Conservation (phyloP, 2,797 vertebrate species). For the Aeoliscus strigatus region DNA sequence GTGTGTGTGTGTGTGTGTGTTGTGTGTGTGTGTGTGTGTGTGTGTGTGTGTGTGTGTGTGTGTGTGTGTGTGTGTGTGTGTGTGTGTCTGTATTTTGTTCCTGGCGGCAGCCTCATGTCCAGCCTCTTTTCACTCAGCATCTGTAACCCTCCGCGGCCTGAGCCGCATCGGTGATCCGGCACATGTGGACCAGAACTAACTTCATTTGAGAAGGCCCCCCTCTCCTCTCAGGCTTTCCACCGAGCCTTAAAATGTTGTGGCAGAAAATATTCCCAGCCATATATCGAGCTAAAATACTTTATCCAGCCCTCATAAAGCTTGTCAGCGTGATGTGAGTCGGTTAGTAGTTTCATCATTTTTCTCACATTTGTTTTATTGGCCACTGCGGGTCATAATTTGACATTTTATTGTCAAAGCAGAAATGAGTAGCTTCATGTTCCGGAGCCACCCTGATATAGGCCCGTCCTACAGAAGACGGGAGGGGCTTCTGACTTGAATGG, state of each 20-base stretch:
- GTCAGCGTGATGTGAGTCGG: no score
- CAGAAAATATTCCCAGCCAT: no score
- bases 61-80: no score
- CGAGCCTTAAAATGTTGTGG: conserved; percentile 9
- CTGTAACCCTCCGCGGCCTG: neutral
- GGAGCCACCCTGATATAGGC: no score
- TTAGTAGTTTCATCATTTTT: no score
- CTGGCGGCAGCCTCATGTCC: no score
- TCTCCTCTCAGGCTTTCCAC: conserved; percentile 19
- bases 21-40: neutral
- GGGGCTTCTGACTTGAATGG: neutral
- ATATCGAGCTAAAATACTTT: conserved; percentile 4
- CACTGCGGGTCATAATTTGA: no score
- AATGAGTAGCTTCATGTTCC: neutral
- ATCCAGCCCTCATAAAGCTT: no score
- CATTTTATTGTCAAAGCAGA: neutral
- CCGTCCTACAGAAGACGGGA: neutral
- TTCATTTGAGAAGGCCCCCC: conserved; percentile 53
- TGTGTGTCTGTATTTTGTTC: no score
- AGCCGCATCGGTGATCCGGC: conserved; percentile 49
- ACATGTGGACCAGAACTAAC: conserved; percentile 67
- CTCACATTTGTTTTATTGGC: no score
- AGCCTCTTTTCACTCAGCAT: neutral
- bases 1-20: neutral
- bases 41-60: no score